Conservation (phyloP, 2,113 vertebrate genomes). For the Euleptes europaea region DNA sequence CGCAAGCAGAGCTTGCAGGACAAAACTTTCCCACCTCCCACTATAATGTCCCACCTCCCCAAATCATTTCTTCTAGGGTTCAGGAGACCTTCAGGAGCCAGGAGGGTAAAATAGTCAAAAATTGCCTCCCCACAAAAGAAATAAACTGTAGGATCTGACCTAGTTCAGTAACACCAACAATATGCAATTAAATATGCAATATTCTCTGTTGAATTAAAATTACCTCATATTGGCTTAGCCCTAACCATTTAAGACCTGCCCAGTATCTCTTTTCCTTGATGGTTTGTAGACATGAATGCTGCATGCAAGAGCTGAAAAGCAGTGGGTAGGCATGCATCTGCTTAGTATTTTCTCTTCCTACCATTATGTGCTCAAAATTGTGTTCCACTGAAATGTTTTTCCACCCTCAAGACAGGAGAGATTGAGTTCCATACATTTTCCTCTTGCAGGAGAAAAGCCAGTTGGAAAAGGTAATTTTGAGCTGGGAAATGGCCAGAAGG, state of each 20-base stretch:
- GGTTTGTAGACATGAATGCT: background rate
- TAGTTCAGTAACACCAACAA: background rate
- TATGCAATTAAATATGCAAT: background rate
- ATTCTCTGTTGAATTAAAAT: background rate
- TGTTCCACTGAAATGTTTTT: too few species aligned
- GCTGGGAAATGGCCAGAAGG: background rate
- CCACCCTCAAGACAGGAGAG: background rate
- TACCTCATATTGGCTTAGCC: background rate
- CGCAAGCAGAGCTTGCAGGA: too few species aligned
- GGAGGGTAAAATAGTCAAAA: too few species aligned
- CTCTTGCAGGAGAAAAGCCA: background rate
- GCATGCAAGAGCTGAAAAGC: background rate
- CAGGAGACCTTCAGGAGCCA: too few species aligned
- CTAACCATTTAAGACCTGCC: background rate
- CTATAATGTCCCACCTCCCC: too few species aligned
- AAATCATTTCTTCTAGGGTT: too few species aligned
- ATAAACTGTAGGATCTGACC: too few species aligned
- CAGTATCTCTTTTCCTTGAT: background rate
- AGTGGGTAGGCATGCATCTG: background rate
- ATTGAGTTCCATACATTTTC: background rate
- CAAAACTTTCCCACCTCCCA: too few species aligned
- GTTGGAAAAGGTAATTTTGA: background rate
- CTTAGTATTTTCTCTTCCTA: background rate
- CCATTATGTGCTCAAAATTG: background rate
- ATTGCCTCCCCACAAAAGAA: too few species aligned